Base-by-base conservation (phyloP, 2,113 vertebrate species). In the Eonycteris spelaea region DNA sequence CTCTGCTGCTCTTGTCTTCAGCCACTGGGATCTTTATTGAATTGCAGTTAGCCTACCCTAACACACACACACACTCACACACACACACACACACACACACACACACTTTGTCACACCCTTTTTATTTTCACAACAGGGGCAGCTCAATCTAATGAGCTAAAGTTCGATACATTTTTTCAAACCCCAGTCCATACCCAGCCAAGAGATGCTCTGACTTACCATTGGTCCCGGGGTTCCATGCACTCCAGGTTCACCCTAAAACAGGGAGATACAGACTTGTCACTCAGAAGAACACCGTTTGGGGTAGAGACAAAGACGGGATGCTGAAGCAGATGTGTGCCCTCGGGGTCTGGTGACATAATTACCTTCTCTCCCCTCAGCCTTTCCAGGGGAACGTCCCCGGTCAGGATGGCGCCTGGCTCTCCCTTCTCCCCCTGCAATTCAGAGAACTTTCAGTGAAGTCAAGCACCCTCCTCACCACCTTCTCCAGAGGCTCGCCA, bases 401-500 rank as follows among this genome's bases (percentile, higher is more conserved):
- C 98, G 0, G 98, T 93, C 22, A 99, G 53, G 73, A 98, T 38
- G 40, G 97, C 55, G 8, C 99, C 99, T 0, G 99, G 98, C 87
- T 99, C 99, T 21, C 99, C 99, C 96, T 99, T 99, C 98, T 99
- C 99, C 33, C 99, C 99, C 99, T 99, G 96, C 13, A 98, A 98
- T 93, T 53, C 86, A 95, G 71, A 94, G 82, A 98, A 89, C 35
- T 91, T 92, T 48, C 0, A 0, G 2, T 95, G 78, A 89, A 67
- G 43, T 53, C 1, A 1, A 43, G 35, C 21, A 35, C 87, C 63
- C 38, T 63, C 57, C 70, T 61, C 10, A 7, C 15, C 8, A 22
- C 45, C 45, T 21, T 67, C n/a, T 48, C 78, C 43, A 67, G 67
- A 79, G 35, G 21, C 15, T 74, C 77, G 5, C 38, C 22, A 5